phyloP scores from a whole-genome alignment of 2,888 invertebrate genomes.

The Tetrapedia diversipes region DNA sequence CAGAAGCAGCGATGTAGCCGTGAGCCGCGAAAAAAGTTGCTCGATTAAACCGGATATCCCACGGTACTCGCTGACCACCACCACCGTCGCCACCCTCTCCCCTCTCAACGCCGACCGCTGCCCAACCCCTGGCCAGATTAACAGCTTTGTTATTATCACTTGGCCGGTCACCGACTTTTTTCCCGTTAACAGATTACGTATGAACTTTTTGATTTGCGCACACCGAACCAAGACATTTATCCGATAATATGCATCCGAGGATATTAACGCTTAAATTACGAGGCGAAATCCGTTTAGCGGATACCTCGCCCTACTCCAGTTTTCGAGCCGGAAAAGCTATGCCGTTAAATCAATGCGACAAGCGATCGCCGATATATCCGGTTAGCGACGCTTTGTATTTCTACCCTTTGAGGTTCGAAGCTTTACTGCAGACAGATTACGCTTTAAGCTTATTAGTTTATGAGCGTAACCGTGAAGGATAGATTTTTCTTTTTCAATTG shows the following conservation, averaged over 20 bases:
- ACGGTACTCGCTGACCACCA: conserved; percentile 46
- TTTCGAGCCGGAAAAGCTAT: conserved; percentile 11
- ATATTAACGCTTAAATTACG: conserved; percentile 48
- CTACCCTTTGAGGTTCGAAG: not conserved
- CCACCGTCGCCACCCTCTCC: too few relatives aligned
- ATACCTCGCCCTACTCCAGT: conserved; percentile 10
- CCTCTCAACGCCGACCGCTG: too few relatives aligned
- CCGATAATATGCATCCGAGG: conserved; percentile 49
- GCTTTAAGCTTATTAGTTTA: not conserved
- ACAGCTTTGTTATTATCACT: conserved; percentile 57
- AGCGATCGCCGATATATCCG: conserved; percentile 19
- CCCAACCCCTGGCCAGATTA: conserved; percentile 42
- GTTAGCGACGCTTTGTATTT: conserved; percentile 10
- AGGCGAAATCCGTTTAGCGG: conserved; percentile 38
- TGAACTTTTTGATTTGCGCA: conserved; percentile 45
- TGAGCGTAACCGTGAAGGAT: not conserved
- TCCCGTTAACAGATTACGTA: conserved; percentile 42
- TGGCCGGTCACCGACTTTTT: conserved; percentile 38
- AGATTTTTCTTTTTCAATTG: not conserved
- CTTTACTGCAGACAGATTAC: conserved; percentile 1
- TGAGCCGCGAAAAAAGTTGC: conserved; percentile 60
- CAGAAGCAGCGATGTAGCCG: conserved; percentile 67
- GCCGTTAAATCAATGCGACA: conserved; percentile 29
- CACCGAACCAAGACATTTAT: conserved; percentile 40
- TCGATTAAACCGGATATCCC: conserved; percentile 68